These are phyloP conservation scores for Chelonoidis abingdonii DNA, from an alignment of 2,113 vertebrate species.

Conservation along the genomic window DNA sequence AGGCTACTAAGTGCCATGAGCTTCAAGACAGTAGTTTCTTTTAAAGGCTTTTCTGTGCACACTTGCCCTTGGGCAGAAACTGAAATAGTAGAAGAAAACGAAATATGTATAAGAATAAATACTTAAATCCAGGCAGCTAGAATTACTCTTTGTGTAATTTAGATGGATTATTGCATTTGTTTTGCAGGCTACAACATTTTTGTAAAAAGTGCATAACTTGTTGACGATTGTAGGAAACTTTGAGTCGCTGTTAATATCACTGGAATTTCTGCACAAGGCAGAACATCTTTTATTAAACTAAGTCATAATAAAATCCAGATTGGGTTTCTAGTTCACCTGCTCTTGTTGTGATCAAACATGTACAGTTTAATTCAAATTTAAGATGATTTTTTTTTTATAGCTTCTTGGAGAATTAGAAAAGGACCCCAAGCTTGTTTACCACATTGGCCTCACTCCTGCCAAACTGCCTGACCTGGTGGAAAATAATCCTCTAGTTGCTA, in stretches of 20 bases:
- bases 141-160: background rate
- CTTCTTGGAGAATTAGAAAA: conserved; percentile 96
- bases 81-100: background rate
- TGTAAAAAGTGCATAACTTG: background rate
- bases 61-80: background rate
- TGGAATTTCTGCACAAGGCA: background rate
- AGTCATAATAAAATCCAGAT: background rate
- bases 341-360: background rate
- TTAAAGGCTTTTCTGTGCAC: background rate
- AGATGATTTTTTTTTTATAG: conserved; percentile 71
- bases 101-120: background rate
- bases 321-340: background rate
- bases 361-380: background rate
- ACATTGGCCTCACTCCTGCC: conserved; percentile 94
- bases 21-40: background rate
- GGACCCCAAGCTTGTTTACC: conserved; percentile 97
- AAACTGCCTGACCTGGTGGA: conserved; percentile 98
- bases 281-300: background rate
- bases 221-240: background rate
- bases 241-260: background rate
- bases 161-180: background rate
- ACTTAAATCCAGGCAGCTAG: background rate
- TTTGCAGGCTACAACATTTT: background rate
- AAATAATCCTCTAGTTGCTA: conserved; percentile 98
- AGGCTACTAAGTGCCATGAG: background rate